These are phyloP conservation scores for Nymphalis polychloros DNA, from an alignment of 2,888 invertebrate genomes.

Conservation along the genomic window DNA sequence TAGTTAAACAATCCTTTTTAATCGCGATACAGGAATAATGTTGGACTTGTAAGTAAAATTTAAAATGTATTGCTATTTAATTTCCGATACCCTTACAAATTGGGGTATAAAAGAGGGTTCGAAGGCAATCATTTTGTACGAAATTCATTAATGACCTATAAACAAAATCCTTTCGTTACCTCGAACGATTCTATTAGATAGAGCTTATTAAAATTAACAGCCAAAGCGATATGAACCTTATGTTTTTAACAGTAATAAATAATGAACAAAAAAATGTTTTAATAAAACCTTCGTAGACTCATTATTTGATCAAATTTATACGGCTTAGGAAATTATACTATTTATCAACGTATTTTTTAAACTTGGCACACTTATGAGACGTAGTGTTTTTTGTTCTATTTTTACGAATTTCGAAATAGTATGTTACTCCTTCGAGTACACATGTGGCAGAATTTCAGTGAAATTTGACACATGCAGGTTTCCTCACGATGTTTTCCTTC, in stretches of 20 bases:
- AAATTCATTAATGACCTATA: conserved; percentile 67
- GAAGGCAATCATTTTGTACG: conserved; percentile 51
- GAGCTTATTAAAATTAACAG: conserved; percentile 49
- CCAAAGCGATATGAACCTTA: conserved; percentile 18
- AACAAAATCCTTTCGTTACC: conserved; percentile 61
- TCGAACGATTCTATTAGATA: conserved; percentile 44
- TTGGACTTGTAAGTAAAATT: conserved; percentile 32
- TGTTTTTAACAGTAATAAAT: conserved; percentile 2
- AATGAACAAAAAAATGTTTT: neutral
- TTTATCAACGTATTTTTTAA: neutral
- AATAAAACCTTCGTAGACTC: too few relatives aligned
- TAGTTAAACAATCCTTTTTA: conserved; percentile 35
- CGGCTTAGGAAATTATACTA: neutral
- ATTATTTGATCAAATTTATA: too few relatives aligned
- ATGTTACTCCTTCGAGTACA: too few relatives aligned
- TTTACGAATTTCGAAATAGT: too few relatives aligned
- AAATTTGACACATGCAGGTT: too few relatives aligned
- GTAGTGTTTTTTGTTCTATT: too few relatives aligned
- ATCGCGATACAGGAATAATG: conserved; percentile 7
- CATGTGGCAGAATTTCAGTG: too few relatives aligned
- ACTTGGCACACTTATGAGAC: too few relatives aligned
- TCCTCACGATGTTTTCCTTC: too few relatives aligned
- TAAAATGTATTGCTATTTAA: conserved; percentile 46
- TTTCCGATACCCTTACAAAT: conserved; percentile 58
- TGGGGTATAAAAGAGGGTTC: conserved; percentile 54